Evolutionary conservation across 53 echinoderm and acorn worm species (phyloP).

Genomic region (Temnopleurus reevesii): DNA sequence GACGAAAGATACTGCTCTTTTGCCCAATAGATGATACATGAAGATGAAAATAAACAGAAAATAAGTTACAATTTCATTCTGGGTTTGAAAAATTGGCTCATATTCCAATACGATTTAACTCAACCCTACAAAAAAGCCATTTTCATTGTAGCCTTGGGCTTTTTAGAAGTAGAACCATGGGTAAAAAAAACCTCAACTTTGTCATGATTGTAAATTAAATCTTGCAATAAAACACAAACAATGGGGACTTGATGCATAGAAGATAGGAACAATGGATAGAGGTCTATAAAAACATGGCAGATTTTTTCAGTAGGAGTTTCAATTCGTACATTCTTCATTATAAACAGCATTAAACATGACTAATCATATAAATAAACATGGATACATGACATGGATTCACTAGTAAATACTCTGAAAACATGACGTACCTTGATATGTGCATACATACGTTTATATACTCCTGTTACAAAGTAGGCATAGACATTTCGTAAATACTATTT

Average conservation of each 20-base stretch:
- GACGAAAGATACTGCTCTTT: no score
- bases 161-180: no score
- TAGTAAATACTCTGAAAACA: neutral
- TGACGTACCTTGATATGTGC: neutral
- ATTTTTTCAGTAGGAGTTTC: neutral
- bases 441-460: constrained; percentile 19
- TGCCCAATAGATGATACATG: no score
- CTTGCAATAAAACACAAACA: no score
- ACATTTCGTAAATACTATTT: constrained; percentile 26
- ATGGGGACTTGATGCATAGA: neutral
- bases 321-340: neutral
- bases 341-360: neutral
- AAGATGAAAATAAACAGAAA: no score
- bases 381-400: constrained; percentile 18
- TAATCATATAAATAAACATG: constrained; percentile 44
- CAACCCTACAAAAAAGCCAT: no score
- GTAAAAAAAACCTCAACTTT: no score
- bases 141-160: no score
- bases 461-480: constrained; percentile 37
- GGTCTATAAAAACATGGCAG: neutral
- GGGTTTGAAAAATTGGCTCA: no score
- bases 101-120: no score
- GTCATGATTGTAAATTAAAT: no score
- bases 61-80: no score
- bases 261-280: neutral